Evolutionary conservation across 30 jellyfish, hydroid and myxozoan genomes (phyloP).

Genomic region (Clytia hemisphaerica): DNA sequence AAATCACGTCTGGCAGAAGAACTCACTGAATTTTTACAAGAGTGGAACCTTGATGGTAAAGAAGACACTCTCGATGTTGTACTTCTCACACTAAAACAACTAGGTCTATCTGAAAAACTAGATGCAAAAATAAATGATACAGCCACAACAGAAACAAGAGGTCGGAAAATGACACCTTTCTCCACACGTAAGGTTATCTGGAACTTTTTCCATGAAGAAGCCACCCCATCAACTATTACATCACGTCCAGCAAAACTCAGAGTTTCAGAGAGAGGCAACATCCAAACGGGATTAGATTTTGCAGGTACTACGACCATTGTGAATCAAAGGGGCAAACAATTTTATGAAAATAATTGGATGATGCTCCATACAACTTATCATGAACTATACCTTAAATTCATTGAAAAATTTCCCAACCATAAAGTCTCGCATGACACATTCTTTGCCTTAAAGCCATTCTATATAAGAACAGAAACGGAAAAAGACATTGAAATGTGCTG

Average conservation of each 20-base stretch:
- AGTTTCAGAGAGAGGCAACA: slow-evolving; percentile 22
- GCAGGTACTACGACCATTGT: slow-evolving; percentile 19
- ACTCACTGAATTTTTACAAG: slow-evolving; percentile 7
- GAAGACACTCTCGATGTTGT: slow-evolving; percentile 23
- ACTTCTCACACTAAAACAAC: slow-evolving; percentile 14
- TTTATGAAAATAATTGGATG: slow-evolving; percentile 26
- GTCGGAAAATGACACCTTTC: slow-evolving; percentile 23
- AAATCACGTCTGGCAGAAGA: slow-evolving; percentile 23
- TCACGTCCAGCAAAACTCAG: slow-evolving; percentile 39
- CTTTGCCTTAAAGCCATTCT: slow-evolving; percentile 26
- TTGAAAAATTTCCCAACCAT: not conserved
- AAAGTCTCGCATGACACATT: slow-evolving; percentile 21
- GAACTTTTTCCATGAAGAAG: slow-evolving; percentile 26
- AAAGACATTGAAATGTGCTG: slow-evolving; percentile 35
- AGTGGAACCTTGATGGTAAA: slow-evolving; percentile 2
- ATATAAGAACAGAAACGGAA: slow-evolving; percentile 26
- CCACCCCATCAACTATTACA: slow-evolving; percentile 21
- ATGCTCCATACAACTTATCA: slow-evolving; percentile 21
- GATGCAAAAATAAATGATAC: too few species aligned
- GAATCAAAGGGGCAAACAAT: slow-evolving; percentile 21
- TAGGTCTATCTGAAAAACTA: slow-evolving; percentile 9
- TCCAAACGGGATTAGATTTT: slow-evolving; percentile 17
- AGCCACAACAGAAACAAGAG: slow-evolving; percentile 21
- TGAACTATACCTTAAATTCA: slow-evolving; percentile 12
- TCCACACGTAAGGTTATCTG: slow-evolving; percentile 15